phyloP scores from a whole-genome alignment of 2,113 vertebrate genomes.

The Fulica atra region DNA sequence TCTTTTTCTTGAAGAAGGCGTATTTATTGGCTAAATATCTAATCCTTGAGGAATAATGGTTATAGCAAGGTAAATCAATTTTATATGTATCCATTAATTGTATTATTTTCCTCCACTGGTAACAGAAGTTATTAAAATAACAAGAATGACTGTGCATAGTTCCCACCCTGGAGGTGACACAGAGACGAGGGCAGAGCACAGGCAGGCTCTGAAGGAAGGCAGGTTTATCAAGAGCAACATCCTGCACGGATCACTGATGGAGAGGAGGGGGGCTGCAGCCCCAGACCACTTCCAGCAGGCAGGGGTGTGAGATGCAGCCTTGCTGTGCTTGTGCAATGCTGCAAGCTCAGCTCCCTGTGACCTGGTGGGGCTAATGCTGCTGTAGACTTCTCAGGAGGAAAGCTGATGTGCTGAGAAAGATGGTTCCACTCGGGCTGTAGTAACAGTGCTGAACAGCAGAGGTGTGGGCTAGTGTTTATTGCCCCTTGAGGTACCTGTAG shows the following conservation, averaged over 20 bases:
- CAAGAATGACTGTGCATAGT: background rate
- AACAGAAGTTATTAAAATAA: background rate
- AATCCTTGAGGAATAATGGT: background rate
- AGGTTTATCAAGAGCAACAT: background rate
- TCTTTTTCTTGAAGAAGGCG: background rate
- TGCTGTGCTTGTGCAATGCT: background rate
- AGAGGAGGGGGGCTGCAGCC: background rate
- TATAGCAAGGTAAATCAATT: background rate
- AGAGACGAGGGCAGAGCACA: background rate
- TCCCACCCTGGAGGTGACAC: background rate
- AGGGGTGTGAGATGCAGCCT: background rate
- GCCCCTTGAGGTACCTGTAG: background rate
- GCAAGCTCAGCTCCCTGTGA: background rate
- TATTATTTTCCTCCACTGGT: background rate
- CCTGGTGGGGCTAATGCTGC: background rate
- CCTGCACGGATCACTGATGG: background rate
- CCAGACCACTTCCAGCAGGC: background rate
- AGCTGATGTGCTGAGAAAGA: background rate
- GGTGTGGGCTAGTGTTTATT: background rate
- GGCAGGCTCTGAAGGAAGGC: background rate
- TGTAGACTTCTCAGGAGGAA: background rate
- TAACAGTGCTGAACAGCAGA: background rate
- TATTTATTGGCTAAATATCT: background rate
- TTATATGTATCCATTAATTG: background rate
- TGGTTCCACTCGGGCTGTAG: background rate